Conservation (phyloP, 2,113 vertebrate species). For the Leptosomus discolor region DNA sequence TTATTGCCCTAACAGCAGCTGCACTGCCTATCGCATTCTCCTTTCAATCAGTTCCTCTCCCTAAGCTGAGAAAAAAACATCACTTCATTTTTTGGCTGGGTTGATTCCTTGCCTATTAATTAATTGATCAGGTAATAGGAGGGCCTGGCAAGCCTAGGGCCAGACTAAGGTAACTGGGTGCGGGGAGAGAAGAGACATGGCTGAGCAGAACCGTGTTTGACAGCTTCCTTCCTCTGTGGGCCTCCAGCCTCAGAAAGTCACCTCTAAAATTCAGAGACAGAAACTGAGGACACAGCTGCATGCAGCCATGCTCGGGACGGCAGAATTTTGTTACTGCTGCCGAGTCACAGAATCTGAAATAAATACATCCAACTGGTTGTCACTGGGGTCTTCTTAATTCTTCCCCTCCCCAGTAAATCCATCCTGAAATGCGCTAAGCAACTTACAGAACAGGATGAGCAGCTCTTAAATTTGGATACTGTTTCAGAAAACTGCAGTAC, state of each 20-base stretch:
- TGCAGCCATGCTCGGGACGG: not conserved
- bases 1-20: not conserved
- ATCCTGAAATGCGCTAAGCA: not conserved
- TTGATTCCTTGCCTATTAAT: not conserved
- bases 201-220: not conserved
- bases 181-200: not conserved
- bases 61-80: not conserved
- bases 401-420: not conserved
- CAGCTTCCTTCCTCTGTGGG: not conserved
- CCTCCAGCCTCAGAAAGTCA: not conserved
- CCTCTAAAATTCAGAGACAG: not conserved
- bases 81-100: not conserved
- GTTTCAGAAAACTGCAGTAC: not conserved
- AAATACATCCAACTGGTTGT: not conserved
- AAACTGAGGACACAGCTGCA: not conserved
- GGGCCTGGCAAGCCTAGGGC: not conserved
- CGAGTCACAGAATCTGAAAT: not conserved
- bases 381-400: not conserved
- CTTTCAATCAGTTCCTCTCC: not conserved
- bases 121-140: not conserved
- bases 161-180: not conserved
- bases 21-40: not conserved
- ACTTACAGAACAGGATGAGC: not conserved
- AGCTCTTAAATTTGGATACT: not conserved
- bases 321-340: not conserved